Percentiles rank a stretch among this genome's conserved stretches.
These are phyloP conservation scores for Raphicerus campestris DNA, from an alignment of 2,113 vertebrate species.

Conservation along the genomic window DNA sequence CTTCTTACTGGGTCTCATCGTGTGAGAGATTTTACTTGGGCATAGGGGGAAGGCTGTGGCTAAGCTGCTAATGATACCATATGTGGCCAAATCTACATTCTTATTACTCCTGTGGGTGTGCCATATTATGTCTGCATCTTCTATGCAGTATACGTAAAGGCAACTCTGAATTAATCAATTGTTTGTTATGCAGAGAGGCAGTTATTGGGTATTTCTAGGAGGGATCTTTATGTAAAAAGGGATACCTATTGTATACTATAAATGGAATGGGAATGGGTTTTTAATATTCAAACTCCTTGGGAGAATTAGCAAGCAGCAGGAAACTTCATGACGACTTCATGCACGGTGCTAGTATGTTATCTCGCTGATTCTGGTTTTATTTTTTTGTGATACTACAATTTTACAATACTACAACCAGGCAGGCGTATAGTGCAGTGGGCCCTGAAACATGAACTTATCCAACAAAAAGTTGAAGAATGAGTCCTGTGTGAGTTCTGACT, in stretches of 20 bases:
- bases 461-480: neutral
- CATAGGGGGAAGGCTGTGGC: neutral
- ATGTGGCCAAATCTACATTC: slow-evolving; percentile 7
- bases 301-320: neutral
- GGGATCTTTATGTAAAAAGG: neutral
- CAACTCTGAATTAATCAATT: slow-evolving; percentile 5
- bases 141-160: neutral
- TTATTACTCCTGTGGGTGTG: slow-evolving; percentile 21
- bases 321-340: neutral
- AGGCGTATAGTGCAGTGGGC: neutral
- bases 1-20: neutral
- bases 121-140: neutral
- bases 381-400: neutral
- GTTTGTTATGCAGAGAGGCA: neutral
- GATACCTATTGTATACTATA: neutral
- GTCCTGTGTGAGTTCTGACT: neutral
- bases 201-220: neutral
- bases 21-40: neutral
- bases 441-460: neutral
- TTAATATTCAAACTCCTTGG: neutral
- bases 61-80: slow-evolving; percentile 31
- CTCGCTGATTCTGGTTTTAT: neutral
- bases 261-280: neutral
- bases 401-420: neutral
- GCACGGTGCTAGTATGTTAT: neutral